A percentile compares a stretch with the other conserved stretches of the same genome.
phyloP scores from a whole-genome alignment of 2,113 vertebrate genomes.

The Carassius carassius region DNA sequence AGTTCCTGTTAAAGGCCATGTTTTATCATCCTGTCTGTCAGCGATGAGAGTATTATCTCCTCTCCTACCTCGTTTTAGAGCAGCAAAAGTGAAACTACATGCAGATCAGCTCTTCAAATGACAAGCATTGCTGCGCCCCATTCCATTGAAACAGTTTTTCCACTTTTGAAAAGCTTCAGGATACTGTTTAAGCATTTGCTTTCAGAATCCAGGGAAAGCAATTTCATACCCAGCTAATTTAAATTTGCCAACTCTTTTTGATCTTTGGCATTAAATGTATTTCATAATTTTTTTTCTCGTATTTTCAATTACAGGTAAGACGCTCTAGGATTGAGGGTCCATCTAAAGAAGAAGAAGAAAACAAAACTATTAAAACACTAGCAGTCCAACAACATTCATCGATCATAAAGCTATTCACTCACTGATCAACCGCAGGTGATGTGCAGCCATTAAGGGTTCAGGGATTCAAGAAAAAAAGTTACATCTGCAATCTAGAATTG shows the following conservation, averaged over 20 bases:
- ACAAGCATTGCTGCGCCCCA: constrained; percentile 12
- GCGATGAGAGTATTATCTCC: constrained; percentile 13
- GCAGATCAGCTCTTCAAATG: constrained; percentile 27
- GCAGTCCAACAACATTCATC: constrained; percentile 9
- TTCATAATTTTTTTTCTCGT: constrained; percentile 61
- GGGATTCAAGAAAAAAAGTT: not conserved
- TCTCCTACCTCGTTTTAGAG: not conserved
- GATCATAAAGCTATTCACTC: constrained; percentile 5
- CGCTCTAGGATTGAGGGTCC: constrained; percentile 40
- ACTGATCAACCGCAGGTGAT: not conserved
- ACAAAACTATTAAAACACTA: constrained; percentile 45
- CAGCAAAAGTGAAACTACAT: constrained; percentile 22
- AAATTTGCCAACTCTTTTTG: constrained; percentile 65
- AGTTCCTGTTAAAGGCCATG: not conserved
- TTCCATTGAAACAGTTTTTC: constrained; percentile 52
- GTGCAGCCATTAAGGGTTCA: not conserved
- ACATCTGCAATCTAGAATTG: not conserved
- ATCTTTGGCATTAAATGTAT: constrained; percentile 66
- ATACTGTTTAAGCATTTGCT: constrained; percentile 50
- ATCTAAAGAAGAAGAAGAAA: constrained; percentile 32
- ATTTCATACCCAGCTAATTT: constrained; percentile 65
- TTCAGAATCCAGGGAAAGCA: constrained; percentile 58
- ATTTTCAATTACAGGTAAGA: constrained; percentile 68
- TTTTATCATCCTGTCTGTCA: constrained; percentile 23
- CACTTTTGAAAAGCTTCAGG: constrained; percentile 51